phyloP scores from a whole-genome alignment of 1,140 invertebrate genomes.

The Lepidurus apus region DNA sequence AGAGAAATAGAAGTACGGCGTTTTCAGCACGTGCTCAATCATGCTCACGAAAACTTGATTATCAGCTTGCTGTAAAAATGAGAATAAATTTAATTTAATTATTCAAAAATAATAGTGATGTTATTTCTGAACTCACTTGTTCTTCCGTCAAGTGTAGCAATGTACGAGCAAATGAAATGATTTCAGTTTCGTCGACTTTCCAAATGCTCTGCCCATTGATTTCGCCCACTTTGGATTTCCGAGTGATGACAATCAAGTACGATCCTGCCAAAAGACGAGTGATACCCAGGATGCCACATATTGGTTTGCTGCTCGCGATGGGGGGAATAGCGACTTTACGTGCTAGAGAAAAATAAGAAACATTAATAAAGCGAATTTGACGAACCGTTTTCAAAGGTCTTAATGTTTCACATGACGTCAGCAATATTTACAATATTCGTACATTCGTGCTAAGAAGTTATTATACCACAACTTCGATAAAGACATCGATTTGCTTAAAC shows the following conservation, averaged over 20 bases:
- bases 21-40: constrained; percentile 69
- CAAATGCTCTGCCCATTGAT: constrained; percentile 81
- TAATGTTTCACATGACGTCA: too few relatives aligned
- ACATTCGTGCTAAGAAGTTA: too few relatives aligned
- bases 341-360: constrained; percentile 42
- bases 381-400: constrained; percentile 24
- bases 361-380: constrained; percentile 29
- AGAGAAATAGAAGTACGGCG: constrained; percentile 84
- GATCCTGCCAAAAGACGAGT: constrained; percentile 77
- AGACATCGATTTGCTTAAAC: too few relatives aligned
- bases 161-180: constrained; percentile 79
- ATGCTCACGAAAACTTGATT: constrained; percentile 75
- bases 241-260: constrained; percentile 86
- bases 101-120: background rate
- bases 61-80: constrained; percentile 44
- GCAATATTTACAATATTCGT: too few relatives aligned
- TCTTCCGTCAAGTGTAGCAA: constrained; percentile 74
- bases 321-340: constrained; percentile 56
- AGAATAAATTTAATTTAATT: constrained; percentile 31
- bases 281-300: constrained; percentile 84
- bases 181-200: constrained; percentile 71
- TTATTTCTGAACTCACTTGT: constrained; percentile 54
- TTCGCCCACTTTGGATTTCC: constrained; percentile 74
- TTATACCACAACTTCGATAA: too few relatives aligned
- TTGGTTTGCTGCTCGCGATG: constrained; percentile 59